A percentile compares a stretch with the other conserved stretches of the same genome.
These are phyloP conservation scores for Nymphalis io DNA, from an alignment of 1,140 invertebrate species.

Conservation along the genomic window DNA sequence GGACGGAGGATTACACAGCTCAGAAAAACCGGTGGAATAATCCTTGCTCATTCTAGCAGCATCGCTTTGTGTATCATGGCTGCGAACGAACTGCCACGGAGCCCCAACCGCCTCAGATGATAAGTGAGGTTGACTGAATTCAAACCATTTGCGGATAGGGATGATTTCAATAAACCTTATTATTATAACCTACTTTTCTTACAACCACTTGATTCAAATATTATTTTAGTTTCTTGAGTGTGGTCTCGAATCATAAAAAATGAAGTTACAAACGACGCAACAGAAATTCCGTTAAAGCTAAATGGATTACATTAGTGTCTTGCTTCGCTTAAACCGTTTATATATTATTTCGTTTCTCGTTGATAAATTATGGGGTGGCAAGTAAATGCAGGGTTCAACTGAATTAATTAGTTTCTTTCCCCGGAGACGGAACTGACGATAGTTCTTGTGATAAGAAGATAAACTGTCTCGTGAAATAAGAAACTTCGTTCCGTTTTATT, in stretches of 20 bases:
- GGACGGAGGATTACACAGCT: too few species aligned
- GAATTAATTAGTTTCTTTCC: slow-evolving; percentile 55
- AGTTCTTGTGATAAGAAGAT: slow-evolving; percentile 10
- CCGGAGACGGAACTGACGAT: slow-evolving; percentile 8
- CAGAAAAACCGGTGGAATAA: too few species aligned
- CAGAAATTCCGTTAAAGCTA: slow-evolving; percentile 38
- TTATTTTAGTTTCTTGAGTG: background rate
- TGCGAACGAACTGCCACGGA: too few species aligned
- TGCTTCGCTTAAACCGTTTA: slow-evolving; percentile 48
- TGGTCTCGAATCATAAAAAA: background rate
- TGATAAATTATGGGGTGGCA: slow-evolving; percentile 50
- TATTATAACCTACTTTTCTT: too few species aligned
- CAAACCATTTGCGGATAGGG: too few species aligned
- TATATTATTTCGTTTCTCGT: slow-evolving; percentile 45
- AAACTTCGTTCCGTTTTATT: slow-evolving; percentile 2
- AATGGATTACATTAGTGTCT: slow-evolving; percentile 48
- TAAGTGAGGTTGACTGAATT: too few species aligned
- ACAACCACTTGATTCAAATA: too few species aligned
- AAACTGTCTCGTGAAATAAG: slow-evolving; percentile 12
- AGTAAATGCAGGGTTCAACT: slow-evolving; percentile 40
- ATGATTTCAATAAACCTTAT: too few species aligned
- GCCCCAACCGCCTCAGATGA: too few species aligned
- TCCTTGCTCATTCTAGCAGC: too few species aligned
- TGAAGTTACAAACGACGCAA: slow-evolving; percentile 21
- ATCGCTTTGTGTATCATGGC: too few species aligned